Percentiles rank a stretch among this genome's conserved stretches.
phyloP scores from a whole-genome alignment of 1,140 invertebrate species.

The Dreissena rostriformis region DNA sequence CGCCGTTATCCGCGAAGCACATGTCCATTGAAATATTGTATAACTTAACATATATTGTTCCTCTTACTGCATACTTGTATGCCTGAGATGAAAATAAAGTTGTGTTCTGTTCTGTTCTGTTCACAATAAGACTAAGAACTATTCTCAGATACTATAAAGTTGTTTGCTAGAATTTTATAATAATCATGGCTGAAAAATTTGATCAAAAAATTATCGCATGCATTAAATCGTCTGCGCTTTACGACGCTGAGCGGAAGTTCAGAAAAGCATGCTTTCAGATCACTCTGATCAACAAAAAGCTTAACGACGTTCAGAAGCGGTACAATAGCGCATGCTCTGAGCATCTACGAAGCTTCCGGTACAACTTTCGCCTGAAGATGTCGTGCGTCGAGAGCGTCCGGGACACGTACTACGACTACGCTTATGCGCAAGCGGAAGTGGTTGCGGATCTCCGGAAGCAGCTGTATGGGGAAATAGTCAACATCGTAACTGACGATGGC shows the following conservation, averaged over 20 bases:
- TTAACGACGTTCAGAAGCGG: conserved; percentile 26
- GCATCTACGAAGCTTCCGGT: conserved; percentile 38
- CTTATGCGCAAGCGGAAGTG: conserved; percentile 40
- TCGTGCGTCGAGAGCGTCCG: conserved; percentile 46
- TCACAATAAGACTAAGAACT: no score
- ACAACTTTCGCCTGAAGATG: conserved; percentile 53
- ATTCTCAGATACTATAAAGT: no score
- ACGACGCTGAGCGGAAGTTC: conserved; percentile 34
- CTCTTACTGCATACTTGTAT: no score
- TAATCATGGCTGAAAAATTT: no score
- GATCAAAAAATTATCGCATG: not conserved
- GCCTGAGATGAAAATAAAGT: no score
- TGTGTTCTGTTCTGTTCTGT: no score
- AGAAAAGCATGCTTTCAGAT: conserved; percentile 17
- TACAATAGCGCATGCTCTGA: conserved; percentile 34
- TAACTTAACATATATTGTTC: no score
- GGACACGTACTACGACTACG: conserved; percentile 55
- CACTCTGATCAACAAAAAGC: conserved; percentile 27
- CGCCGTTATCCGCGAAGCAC: no score
- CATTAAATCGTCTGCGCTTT: not conserved
- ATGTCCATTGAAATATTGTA: no score
- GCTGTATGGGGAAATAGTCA: conserved; percentile 20
- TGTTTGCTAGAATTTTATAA: no score
- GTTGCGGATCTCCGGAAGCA: conserved; percentile 27
- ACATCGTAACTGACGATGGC: conserved; percentile 13